These are phyloP conservation scores for Clarias gariepinus DNA, from an alignment of 2,113 vertebrate genomes.

Conservation along the genomic window DNA sequence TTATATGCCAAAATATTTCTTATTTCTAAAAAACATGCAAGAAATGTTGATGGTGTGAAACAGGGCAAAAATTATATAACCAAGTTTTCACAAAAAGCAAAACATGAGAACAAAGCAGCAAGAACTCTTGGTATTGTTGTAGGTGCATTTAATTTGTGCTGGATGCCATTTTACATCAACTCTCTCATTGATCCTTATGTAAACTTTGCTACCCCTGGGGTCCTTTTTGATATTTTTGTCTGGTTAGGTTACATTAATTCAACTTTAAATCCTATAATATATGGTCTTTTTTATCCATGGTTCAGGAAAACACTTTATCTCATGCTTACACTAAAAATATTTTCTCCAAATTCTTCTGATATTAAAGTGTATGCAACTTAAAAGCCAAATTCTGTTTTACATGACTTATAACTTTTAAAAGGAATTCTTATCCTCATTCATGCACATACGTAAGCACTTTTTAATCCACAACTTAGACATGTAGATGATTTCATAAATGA, in stretches of 20 bases:
- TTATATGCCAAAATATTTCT: constrained; percentile 59
- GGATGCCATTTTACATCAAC: constrained; percentile 56
- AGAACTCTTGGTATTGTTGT: constrained; percentile 61
- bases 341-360: constrained; percentile 51
- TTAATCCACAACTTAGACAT: neutral
- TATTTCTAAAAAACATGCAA: constrained; percentile 54
- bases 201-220: constrained; percentile 50
- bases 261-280: constrained; percentile 61
- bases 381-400: neutral
- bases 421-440: too few relatives aligned
- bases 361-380: constrained; percentile 46
- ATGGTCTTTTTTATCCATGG: constrained; percentile 62
- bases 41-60: constrained; percentile 36
- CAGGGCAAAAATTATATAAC: constrained; percentile 14
- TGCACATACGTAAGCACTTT: neutral
- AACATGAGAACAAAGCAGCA: constrained; percentile 59
- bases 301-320: constrained; percentile 57
- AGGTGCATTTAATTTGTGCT: constrained; percentile 58
- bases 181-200: constrained; percentile 54
- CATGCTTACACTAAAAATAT: constrained; percentile 57
- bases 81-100: constrained; percentile 22
- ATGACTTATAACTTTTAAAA: neutral
- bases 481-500: neutral
- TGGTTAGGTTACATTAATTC: constrained; percentile 63
- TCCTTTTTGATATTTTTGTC: constrained; percentile 54